A percentile compares a stretch with the other conserved stretches of the same genome.
phyloP scores from a whole-genome alignment of 1,140 invertebrate genomes.

The Camponotus pennsylvanicus region DNA sequence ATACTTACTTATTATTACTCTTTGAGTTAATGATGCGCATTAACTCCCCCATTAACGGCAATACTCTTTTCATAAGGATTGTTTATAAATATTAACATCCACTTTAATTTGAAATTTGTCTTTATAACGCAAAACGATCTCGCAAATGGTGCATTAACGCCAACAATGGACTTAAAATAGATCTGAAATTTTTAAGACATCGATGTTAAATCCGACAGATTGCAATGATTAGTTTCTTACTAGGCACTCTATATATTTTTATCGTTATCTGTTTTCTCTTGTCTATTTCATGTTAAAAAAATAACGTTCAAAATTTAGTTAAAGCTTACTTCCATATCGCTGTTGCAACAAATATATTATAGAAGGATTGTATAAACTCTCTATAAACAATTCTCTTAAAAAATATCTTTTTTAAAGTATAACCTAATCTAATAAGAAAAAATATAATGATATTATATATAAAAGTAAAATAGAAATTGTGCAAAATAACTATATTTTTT shows the following conservation, averaged over 20 bases:
- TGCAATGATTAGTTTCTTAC: slow-evolving; percentile 18
- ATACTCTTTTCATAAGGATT: not conserved
- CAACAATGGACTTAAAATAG: slow-evolving; percentile 32
- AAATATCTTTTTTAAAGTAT: not conserved
- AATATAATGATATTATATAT: slow-evolving; percentile 8
- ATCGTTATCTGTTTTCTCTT: not conserved
- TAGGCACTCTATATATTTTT: slow-evolving; percentile 38
- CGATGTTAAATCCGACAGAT: slow-evolving; percentile 24
- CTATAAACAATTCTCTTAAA: not conserved
- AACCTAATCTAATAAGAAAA: not conserved
- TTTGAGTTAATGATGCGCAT: slow-evolving; percentile 2
- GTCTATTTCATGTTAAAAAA: not conserved
- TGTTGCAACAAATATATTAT: not conserved
- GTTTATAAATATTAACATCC: slow-evolving; percentile 23
- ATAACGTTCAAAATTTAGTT: not conserved
- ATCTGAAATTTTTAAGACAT: slow-evolving; percentile 41
- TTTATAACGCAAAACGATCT: slow-evolving; percentile 14
- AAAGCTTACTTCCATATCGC: slow-evolving; percentile 12
- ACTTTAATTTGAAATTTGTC: slow-evolving; percentile 21
- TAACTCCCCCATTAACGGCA: not conserved
- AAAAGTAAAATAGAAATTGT: slow-evolving; percentile 22
- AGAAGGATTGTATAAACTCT: not conserved
- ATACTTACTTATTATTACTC: slow-evolving; percentile 34
- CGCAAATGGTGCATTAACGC: slow-evolving; percentile 40
- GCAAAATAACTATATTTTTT: not conserved